phyloP scores from a whole-genome alignment of 2,797 vertebrate genomes.

The Buceros bicornis region DNA sequence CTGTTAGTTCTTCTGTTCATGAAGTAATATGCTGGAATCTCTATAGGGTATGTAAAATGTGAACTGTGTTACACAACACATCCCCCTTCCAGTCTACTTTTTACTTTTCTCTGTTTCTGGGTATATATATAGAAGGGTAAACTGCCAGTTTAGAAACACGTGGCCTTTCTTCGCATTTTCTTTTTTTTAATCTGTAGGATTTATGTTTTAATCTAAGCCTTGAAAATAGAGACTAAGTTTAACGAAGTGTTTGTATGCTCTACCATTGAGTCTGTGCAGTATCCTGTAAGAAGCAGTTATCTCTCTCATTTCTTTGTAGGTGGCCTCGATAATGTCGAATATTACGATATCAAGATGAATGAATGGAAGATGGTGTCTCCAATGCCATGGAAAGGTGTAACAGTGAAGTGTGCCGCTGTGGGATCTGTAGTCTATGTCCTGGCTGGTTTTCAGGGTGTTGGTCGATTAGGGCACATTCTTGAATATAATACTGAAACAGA shows the following conservation, averaged over 20 bases:
- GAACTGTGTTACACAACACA: not conserved
- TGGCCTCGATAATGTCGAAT: conserved; percentile 95
- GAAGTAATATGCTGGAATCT: not conserved
- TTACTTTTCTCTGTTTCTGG: not conserved
- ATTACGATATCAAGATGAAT: conserved; percentile 93
- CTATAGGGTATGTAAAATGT: not conserved
- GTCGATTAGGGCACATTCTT: conserved; percentile 92
- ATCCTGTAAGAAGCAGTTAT: not conserved
- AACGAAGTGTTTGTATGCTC: not conserved
- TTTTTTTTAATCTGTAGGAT: not conserved
- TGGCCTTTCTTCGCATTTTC: not conserved
- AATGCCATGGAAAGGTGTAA: conserved; percentile 97
- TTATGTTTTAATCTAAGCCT: not conserved
- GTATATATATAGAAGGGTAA: not conserved
- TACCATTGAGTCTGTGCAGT: not conserved
- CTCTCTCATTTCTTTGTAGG: conserved; percentile 81
- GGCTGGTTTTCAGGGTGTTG: conserved; percentile 96
- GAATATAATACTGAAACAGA: conserved; percentile 95
- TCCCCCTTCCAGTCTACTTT: not conserved
- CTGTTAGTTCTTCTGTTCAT: not conserved
- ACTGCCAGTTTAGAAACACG: not conserved
- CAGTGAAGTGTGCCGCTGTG: conserved; percentile 95
- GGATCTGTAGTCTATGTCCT: conserved; percentile 92
- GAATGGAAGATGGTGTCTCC: conserved; percentile 92
- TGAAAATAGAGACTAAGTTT: not conserved